Evolutionary conservation across 92 coral and sea anemone genomes (phyloP).

Genomic region (Montipora capitata): DNA sequence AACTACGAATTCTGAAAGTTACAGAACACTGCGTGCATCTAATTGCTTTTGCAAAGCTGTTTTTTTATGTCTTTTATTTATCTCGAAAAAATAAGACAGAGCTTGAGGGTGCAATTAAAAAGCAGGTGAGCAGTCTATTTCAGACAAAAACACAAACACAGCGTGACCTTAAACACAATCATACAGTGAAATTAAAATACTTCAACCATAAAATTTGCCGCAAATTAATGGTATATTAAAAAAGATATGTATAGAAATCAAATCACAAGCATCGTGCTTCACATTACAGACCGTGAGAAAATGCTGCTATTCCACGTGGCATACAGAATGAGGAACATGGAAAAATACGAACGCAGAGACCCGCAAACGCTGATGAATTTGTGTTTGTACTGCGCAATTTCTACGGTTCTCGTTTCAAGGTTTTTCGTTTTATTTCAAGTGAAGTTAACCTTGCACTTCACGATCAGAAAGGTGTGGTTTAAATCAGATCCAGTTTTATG

Average conservation of each 20-base stretch:
- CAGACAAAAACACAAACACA: not conserved
- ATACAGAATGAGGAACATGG: not conserved
- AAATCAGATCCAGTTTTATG: no score
- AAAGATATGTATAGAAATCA: not conserved
- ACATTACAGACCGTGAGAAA: not conserved
- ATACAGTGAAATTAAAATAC: not conserved
- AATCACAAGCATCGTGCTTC: slow-evolving; percentile 1
- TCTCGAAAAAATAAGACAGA: not conserved
- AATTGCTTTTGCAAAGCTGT: no score
- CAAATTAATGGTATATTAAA: not conserved
- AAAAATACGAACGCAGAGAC: not conserved
- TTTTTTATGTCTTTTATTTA: no score
- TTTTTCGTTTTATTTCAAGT: not conserved
- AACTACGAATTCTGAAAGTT: no score
- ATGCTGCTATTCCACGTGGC: slow-evolving; percentile 5
- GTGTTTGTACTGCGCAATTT: not conserved
- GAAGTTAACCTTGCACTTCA: not conserved
- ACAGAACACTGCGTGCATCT: no score
- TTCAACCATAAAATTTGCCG: not conserved
- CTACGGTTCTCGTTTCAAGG: not conserved
- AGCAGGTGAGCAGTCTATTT: not conserved
- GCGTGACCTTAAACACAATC: not conserved
- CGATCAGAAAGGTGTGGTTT: not conserved
- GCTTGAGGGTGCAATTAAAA: not conserved
- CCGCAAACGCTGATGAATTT: not conserved